These are phyloP conservation scores for Coluber constrictor DNA, from an alignment of 2,797 vertebrate genomes.

Conservation along the genomic window DNA sequence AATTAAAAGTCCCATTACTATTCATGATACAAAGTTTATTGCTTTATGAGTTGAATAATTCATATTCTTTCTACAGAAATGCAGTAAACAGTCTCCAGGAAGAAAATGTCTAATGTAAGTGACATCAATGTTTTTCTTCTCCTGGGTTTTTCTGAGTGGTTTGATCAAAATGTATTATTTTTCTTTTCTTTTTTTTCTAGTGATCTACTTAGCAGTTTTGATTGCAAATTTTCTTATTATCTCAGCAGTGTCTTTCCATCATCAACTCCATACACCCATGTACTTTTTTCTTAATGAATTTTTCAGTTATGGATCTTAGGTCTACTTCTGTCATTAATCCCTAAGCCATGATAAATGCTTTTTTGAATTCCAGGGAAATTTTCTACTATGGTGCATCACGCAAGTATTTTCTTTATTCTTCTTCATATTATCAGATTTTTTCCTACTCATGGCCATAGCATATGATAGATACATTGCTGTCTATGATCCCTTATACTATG, in stretches of 20 bases:
- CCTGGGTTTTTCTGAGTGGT: not conserved
- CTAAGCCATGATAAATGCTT: not conserved
- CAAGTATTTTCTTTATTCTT: constrained; percentile 10
- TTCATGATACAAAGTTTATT: too few relatives aligned
- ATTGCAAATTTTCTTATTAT: not conserved
- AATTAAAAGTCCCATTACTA: too few relatives aligned
- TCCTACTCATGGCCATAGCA: constrained; percentile 10
- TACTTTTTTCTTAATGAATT: not conserved
- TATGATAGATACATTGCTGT: constrained; percentile 17
- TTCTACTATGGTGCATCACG: not conserved
- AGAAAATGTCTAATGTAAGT: too few relatives aligned
- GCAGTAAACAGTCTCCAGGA: too few relatives aligned
- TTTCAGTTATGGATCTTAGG: not conserved
- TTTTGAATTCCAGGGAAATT: too few relatives aligned
- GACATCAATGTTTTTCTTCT: too few relatives aligned
- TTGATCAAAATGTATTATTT: not conserved
- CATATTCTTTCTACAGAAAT: too few relatives aligned
- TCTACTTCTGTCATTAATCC: not conserved
- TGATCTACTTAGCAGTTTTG: not conserved
- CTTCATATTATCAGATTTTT: constrained; percentile 4
- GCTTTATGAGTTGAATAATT: too few relatives aligned
- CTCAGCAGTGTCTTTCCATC: not conserved
- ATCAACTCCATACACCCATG: not conserved
- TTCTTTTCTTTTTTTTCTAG: not conserved
- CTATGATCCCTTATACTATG: constrained; percentile 12